Evolutionary conservation across 2,797 vertebrate species (phyloP), one percentile per base, ranked within the genome.

Genomic region (Manis pentadactyla): DNA sequence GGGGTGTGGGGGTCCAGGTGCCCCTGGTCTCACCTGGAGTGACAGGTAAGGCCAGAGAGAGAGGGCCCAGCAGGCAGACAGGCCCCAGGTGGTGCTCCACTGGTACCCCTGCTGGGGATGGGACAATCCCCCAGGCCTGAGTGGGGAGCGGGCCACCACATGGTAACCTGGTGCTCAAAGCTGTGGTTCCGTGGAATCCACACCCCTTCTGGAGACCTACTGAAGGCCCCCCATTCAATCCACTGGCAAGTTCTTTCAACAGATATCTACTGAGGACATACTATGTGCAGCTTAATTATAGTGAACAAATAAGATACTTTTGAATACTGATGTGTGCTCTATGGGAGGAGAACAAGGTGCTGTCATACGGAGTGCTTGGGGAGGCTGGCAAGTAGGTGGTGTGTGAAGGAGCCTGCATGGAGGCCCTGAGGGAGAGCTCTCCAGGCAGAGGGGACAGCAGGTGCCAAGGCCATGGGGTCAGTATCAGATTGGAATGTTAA

Each of bases 81-180:
- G 42, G 23, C 42, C 39, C 9, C 0, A 0, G 34, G 27, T 3
- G 55, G 42, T 27, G 0, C 39, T 74, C n/a, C 1, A 0, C 51
- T 21, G 19, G 1, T 27, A 2, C 42, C 59, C 49, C 29, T 49
- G 8, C 57, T 13, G 0, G 0, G 39, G 73, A 25, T 6, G 5
- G 71, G 78, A 49, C 5, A 5, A 15, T 8, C 8, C 11, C 61
- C 12, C 39, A 37, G 4, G 21, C 37, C 49, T 42, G n/a, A 0
- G n/a, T 12, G 23, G 69, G 61, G 29, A 34, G 25, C 15, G 7
- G 34, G 25, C 61, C 4, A 0, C 46, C 55, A 2, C 19, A 57
- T 4, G 4, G 15, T 0, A 25, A 5, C 59, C 39, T 9, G 31
- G 31, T 5, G 9, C 69, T 79, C 64, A 42, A 64, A 83, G 68